phyloP scores from a whole-genome alignment of 2,888 invertebrate genomes.

The Malthinus seriepunctatus region DNA sequence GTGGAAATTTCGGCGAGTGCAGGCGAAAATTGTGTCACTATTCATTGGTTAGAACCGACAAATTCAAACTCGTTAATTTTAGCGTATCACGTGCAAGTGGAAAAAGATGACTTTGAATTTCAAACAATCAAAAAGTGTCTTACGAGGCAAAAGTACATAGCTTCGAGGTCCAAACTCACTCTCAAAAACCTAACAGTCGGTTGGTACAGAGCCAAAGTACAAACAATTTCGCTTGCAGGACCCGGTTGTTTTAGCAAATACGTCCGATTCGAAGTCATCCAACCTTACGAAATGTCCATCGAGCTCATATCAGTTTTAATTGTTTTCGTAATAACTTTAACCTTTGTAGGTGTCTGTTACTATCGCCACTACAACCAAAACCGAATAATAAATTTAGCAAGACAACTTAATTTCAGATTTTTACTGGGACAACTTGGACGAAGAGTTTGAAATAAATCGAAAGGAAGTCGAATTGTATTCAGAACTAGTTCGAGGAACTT shows the following conservation, averaged over 20 bases:
- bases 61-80: conserved; percentile 68
- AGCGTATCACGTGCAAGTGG: conserved; percentile 63
- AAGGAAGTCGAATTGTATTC: conserved; percentile 59
- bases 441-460: conserved; percentile 72
- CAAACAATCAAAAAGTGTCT: conserved; percentile 57
- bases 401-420: conserved; percentile 59
- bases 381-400: conserved; percentile 45
- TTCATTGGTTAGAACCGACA: conserved; percentile 62
- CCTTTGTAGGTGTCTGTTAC: conserved; percentile 25
- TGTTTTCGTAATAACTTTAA: conserved; percentile 35
- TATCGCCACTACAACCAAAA: conserved; percentile 37
- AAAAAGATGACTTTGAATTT: conserved; percentile 48
- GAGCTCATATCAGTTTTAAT: conserved; percentile 22
- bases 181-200: conserved; percentile 57
- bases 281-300: not conserved
- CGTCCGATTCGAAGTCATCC: conserved; percentile 35
- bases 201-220: conserved; percentile 60
- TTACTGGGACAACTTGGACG: conserved; percentile 70
- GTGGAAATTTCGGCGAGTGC: conserved; percentile 40
- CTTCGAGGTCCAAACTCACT: too few relatives aligned
- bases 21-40: not conserved
- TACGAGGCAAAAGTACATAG: conserved; percentile 47
- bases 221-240: conserved; percentile 65
- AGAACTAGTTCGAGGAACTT: conserved; percentile 71
- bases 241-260: conserved; percentile 50